These are phyloP conservation scores for Himalopsyche anomala DNA, from an alignment of 2,888 invertebrate species.

Conservation along the genomic window DNA sequence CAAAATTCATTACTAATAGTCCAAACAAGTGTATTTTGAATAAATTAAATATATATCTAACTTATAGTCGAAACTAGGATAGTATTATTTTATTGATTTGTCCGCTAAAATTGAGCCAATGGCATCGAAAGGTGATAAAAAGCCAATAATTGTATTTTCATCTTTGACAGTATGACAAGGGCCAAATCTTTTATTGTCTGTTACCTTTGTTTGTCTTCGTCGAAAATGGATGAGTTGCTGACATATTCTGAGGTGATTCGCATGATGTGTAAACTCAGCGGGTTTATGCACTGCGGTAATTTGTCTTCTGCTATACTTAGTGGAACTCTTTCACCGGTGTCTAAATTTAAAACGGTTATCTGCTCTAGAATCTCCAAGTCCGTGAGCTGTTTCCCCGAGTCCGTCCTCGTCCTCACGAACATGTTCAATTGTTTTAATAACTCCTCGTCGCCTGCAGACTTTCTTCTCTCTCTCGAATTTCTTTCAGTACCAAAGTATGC, in stretches of 20 bases:
- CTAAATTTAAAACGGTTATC: constrained; percentile 89
- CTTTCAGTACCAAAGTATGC: constrained; percentile 48
- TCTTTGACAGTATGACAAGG: background rate
- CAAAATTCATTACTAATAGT: too few relatives aligned
- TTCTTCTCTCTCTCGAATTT: constrained; percentile 78
- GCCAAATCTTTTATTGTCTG: background rate
- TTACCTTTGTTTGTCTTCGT: constrained; percentile 72
- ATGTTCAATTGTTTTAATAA: constrained; percentile 81
- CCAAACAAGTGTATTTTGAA: too few relatives aligned
- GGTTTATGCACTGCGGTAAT: constrained; percentile 93
- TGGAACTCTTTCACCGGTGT: constrained; percentile 94
- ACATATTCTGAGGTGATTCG: constrained; percentile 94
- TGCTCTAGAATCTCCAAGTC: constrained; percentile 96
- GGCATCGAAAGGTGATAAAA: background rate
- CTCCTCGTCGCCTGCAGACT: constrained; percentile 90
- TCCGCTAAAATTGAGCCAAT: background rate
- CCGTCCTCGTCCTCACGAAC: constrained; percentile 88
- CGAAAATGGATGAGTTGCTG: constrained; percentile 76
- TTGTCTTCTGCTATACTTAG: constrained; percentile 96
- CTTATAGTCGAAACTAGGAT: too few relatives aligned
- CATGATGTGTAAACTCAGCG: constrained; percentile 96
- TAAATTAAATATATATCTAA: too few relatives aligned
- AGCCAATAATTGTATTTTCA: background rate
- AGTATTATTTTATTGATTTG: too few relatives aligned
- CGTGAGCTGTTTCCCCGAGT: constrained; percentile 90